Conservation (phyloP, 23 tunicate species). For the Phallusia fumigata region DNA sequence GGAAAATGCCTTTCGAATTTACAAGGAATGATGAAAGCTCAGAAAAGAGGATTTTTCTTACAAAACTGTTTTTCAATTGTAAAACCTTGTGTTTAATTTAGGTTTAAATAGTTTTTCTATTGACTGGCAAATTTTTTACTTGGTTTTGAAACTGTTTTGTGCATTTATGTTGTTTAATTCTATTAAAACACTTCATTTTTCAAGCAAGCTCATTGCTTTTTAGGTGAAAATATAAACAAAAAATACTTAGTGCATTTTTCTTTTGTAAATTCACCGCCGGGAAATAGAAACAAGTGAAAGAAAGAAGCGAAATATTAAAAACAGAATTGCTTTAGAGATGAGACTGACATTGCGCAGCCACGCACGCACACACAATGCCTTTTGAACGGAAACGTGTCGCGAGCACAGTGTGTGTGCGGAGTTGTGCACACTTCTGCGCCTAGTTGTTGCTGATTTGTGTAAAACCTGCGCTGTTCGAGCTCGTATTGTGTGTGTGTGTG, state of each 20-base stretch:
- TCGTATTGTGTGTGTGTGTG: not conserved
- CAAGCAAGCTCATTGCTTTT: not conserved
- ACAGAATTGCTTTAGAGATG: not conserved
- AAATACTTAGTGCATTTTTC: not conserved
- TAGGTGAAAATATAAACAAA: not conserved
- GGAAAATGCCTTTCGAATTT: no score
- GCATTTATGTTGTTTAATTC: not conserved
- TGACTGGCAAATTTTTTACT: not conserved
- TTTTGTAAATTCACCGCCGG: not conserved
- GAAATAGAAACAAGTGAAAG: not conserved
- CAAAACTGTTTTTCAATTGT: not conserved
- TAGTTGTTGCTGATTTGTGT: not conserved
- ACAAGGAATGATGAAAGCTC: no score
- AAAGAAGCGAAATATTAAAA: not conserved
- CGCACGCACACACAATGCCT: not conserved
- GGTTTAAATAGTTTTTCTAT: not conserved
- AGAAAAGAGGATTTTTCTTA: not conserved
- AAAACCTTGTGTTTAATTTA: not conserved
- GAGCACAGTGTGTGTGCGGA: slow-evolving; percentile 2
- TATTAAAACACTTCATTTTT: not conserved
- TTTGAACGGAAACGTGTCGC: not conserved
- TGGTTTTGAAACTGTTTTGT: not conserved
- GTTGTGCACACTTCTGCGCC: not conserved
- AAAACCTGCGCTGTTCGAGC: not conserved
- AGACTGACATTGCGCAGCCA: not conserved